phyloP scores from a whole-genome alignment of 2,888 invertebrate genomes.

The Torymus tubicola region DNA sequence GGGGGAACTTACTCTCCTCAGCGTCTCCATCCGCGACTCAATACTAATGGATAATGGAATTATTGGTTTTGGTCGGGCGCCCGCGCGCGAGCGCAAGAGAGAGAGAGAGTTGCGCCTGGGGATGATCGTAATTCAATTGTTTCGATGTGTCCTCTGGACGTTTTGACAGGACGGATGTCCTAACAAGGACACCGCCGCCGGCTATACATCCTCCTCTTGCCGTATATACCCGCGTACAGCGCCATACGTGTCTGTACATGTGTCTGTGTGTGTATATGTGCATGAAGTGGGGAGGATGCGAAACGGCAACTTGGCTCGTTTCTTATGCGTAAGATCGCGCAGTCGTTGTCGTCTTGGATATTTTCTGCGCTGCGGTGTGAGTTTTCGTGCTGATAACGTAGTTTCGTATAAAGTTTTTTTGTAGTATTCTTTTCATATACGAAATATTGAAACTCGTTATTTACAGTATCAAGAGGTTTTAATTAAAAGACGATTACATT shows the following conservation, averaged over 20 bases:
- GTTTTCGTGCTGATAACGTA: no score
- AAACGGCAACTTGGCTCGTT: constrained; percentile 18
- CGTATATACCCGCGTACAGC: no score
- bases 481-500: no score
- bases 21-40: constrained; percentile 66
- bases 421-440: no score
- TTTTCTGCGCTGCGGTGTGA: no score
- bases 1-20: constrained; percentile 15
- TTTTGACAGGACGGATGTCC: constrained; percentile 76
- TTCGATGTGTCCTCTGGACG: constrained; percentile 76
- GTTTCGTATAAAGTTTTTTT: no score
- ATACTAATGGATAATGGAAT: constrained; percentile 77
- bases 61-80: constrained; percentile 75
- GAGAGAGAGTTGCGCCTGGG: constrained; percentile 67
- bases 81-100: constrained; percentile 33
- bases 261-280: not conserved
- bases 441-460: no score
- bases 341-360: no score
- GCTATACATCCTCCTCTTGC: constrained; percentile 62
- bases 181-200: constrained; percentile 75
- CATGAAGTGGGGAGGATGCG: not conserved
- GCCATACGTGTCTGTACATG: constrained; percentile 29
- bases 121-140: constrained; percentile 77
- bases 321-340: not conserved
- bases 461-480: no score